Conservation (phyloP, 2,888 invertebrate species). For the Halictus quadricinctus region DNA sequence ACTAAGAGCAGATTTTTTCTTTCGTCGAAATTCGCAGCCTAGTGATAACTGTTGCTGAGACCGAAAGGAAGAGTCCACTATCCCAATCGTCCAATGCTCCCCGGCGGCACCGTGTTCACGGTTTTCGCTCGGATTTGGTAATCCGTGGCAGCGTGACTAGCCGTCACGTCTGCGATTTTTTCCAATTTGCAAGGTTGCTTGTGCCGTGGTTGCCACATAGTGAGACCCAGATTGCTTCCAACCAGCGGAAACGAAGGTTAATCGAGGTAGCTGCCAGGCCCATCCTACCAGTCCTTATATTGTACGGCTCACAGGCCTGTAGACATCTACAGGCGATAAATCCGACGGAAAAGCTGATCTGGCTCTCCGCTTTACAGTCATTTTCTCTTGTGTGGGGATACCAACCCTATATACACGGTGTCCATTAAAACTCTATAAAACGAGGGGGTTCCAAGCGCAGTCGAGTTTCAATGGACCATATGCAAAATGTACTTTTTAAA, state of each 20-base stretch:
- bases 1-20: no score
- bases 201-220: constrained; percentile 49
- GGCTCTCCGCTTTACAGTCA: constrained; percentile 66
- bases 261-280: constrained; percentile 50
- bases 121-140: not conserved
- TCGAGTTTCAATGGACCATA: not conserved
- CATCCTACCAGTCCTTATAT: constrained; percentile 32
- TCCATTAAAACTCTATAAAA: not conserved
- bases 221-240: constrained; percentile 40
- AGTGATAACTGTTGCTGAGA: not conserved
- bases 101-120: not conserved
- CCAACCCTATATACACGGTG: not conserved
- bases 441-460: not conserved
- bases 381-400: not conserved
- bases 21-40: no score
- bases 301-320: constrained; percentile 29
- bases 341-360: constrained; percentile 46
- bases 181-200: constrained; percentile 49
- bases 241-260: constrained; percentile 52
- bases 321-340: constrained; percentile 55
- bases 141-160: constrained; percentile 46
- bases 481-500: no score
- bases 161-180: constrained; percentile 41
- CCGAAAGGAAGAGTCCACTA: not conserved
- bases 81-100: not conserved